Base-by-base conservation (phyloP, 2,888 invertebrate genomes). In the Meloe dianella region DNA sequence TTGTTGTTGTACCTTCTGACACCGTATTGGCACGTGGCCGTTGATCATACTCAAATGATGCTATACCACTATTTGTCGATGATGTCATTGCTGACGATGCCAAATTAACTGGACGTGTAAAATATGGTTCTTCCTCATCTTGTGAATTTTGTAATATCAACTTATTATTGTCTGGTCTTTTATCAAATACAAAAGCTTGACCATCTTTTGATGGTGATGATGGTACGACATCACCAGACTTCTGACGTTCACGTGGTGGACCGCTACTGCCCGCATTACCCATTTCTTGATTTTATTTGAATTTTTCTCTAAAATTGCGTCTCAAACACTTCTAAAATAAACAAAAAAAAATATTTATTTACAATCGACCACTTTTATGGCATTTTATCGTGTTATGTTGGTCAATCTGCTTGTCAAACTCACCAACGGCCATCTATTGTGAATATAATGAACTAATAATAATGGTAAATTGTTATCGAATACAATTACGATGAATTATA, bases 101-200 rank as follows among this genome's bases (percentile, higher is more conserved):
- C 20, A 47, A 6, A 47, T 20, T 8, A 80, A 80, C 82, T 35
- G 84, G 85, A 83, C 91, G 91, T 60, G 92, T 89, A 79, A 89
- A 93, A 83, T 91, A 93, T 4, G 93, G 89, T 74, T 92, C 92
- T 77, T 92, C 94, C 80, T 95, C 95, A 75, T 91, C 91, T 74
- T 90, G 88, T 71, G 90, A 90, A 74, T 88, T 87, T 78, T 90
- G 91, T 77, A 90, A 86, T 70, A 89, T 86, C 74, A 82, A 69
- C 81, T 90, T 91, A 78, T 89, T 89, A n/a, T n/a, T n/a, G 76
- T 90, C 90, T 60, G 88, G 85, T 84, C 91, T 92, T 83, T 94
- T 94, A 82, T 94, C 94, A 85, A 95, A 95, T 64, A 90, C 89
- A 85, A 95, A 95, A 59, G 94, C 93, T 81, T 93, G 93, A 64